Conservation (phyloP, 2,797 vertebrate genomes). For the Pantherophis vulpinus region DNA sequence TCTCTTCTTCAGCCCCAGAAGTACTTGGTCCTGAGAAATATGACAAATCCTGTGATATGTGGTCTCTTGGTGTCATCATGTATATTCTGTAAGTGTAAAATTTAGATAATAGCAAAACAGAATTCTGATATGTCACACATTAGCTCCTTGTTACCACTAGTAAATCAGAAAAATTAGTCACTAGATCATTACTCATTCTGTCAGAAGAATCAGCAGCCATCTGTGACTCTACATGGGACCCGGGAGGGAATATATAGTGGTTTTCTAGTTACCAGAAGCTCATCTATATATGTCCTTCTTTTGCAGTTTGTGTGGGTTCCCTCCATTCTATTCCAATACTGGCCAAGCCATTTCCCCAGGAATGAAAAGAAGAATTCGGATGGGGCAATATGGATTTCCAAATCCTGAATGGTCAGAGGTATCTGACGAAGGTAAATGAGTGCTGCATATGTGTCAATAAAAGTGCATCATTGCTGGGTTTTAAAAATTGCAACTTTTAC, state of each 20-base stretch:
- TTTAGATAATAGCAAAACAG: not conserved
- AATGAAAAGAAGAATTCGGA: slow-evolving; percentile 95
- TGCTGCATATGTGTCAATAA: slow-evolving; percentile 13
- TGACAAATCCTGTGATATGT: slow-evolving; percentile 99
- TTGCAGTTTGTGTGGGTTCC: slow-evolving; percentile 90
- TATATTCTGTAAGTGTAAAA: slow-evolving; percentile 93
- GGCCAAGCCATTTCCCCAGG: slow-evolving; percentile 97
- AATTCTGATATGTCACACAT: not conserved
- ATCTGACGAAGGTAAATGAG: slow-evolving; percentile 86
- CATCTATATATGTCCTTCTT: slow-evolving; percentile 18
- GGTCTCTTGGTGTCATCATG: slow-evolving; percentile 98
- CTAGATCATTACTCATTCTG: not conserved
- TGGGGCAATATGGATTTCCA: slow-evolving; percentile 97
- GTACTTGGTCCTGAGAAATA: slow-evolving; percentile 98
- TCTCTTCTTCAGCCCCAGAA: slow-evolving; percentile 84
- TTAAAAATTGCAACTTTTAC: not conserved
- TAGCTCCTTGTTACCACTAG: not conserved
- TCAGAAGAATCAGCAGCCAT: not conserved
- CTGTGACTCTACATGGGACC: not conserved
- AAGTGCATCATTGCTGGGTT: not conserved
- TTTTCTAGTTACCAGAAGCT: not conserved
- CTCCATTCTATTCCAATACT: slow-evolving; percentile 97
- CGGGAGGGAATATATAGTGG: not conserved
- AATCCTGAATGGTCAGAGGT: slow-evolving; percentile 95
- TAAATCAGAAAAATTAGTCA: not conserved